phyloP scores from a whole-genome alignment of 2,888 invertebrate species.

The Globia sparganii region DNA sequence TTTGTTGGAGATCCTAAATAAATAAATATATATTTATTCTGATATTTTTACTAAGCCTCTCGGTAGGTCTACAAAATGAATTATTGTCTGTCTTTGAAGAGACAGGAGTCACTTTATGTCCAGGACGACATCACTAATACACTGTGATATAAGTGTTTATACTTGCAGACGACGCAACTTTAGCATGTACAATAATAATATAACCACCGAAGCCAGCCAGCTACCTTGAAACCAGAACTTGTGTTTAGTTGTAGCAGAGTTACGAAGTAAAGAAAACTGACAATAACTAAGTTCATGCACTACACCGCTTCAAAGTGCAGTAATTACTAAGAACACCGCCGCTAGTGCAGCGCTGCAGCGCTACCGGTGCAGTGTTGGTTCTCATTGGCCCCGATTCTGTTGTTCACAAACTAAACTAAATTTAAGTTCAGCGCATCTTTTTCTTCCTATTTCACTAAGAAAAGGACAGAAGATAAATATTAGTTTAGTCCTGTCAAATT shows the following conservation, averaged over 20 bases:
- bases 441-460: no score
- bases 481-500: no score
- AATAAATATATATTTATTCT: no score
- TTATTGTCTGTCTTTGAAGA: neutral
- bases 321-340: constrained; percentile 27
- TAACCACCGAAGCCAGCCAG: constrained; percentile 1
- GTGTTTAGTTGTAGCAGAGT: constrained; percentile 8
- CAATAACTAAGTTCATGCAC: constrained; percentile 38
- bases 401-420: no score
- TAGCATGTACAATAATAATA: neutral
- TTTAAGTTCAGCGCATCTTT: no score
- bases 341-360: constrained; percentile 4
- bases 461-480: no score
- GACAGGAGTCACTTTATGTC: neutral
- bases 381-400: no score
- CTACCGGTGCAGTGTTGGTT: constrained; percentile 23
- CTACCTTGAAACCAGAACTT: constrained; percentile 2
- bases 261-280: constrained; percentile 24
- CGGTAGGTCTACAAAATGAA: neutral
- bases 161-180: neutral
- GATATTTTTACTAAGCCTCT: neutral
- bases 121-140: neutral
- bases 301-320: constrained; percentile 35
- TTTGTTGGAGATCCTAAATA: no score
- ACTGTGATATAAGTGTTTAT: neutral